Percentiles rank a stretch among this genome's conserved stretches.
Evolutionary conservation across 2,113 vertebrate genomes (phyloP).

Genomic region (Laterallus jamaicensis): DNA sequence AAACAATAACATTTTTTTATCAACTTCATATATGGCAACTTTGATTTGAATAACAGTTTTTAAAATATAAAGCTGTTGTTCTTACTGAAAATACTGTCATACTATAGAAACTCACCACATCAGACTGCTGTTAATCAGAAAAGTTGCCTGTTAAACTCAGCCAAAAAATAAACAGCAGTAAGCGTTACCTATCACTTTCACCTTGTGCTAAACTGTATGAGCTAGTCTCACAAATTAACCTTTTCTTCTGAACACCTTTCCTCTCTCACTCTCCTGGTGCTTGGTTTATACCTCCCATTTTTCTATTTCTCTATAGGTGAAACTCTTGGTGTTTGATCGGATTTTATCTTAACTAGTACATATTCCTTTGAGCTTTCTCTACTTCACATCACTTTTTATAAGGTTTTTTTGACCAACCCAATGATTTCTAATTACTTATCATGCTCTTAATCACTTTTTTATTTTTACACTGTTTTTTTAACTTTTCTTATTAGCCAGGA

Average conservation of each 20-base stretch:
- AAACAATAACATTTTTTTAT: neutral
- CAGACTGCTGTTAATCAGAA: neutral
- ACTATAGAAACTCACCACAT: neutral
- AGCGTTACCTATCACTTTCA: neutral
- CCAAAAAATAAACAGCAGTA: neutral
- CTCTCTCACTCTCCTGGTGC: neutral
- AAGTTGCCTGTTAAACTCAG: neutral
- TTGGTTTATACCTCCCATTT: neutral
- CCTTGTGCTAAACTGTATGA: rapidly evolving
- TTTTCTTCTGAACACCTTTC: neutral
- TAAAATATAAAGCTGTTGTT: neutral
- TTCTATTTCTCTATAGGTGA: neutral
- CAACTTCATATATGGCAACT: neutral
- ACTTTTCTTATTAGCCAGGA: neutral
- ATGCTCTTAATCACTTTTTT: neutral
- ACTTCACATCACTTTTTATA: neutral
- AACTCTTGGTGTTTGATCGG: neutral
- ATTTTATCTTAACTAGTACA: neutral
- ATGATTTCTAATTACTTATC: neutral
- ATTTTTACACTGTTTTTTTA: neutral
- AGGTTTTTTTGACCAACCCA: neutral
- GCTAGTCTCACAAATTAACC: neutral
- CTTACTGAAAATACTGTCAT: neutral
- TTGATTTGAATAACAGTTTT: neutral
- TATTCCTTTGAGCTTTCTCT: neutral